phyloP scores from a whole-genome alignment of 1,140 invertebrate genomes.

The Caenorhabditis inopinata region DNA sequence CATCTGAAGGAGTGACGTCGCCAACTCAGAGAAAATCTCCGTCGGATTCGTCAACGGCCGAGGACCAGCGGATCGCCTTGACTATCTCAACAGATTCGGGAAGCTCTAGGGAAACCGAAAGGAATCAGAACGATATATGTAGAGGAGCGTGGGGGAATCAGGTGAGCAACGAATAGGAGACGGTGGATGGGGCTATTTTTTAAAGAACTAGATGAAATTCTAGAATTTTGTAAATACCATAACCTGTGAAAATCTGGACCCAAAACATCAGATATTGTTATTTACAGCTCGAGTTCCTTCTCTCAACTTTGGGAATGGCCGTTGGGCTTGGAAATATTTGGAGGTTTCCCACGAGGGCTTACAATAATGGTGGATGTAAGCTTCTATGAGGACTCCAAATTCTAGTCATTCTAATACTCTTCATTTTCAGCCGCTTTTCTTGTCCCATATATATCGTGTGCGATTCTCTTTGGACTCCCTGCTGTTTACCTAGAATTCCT shows the following conservation, averaged over 20 bases:
- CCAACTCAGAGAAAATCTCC: background rate
- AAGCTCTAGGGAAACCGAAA: background rate
- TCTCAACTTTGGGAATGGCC: slow-evolving; percentile 45
- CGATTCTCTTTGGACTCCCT: slow-evolving; percentile 85
- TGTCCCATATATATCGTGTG: slow-evolving; percentile 86
- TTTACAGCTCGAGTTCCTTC: slow-evolving; percentile 39
- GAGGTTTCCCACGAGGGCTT: slow-evolving; percentile 67
- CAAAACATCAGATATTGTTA: no score
- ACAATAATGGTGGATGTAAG: slow-evolving; percentile 66
- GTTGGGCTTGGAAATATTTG: slow-evolving; percentile 52
- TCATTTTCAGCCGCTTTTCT: slow-evolving; percentile 81
- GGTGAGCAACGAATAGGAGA: background rate
- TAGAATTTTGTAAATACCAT: no score
- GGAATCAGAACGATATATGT: background rate
- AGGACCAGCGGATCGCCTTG: background rate
- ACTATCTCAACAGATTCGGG: background rate
- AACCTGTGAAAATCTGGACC: no score
- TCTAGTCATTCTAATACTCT: no score
- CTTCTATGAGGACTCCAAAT: background rate
- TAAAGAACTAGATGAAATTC: no score
- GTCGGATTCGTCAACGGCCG: background rate
- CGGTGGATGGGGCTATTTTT: no score
- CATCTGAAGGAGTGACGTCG: background rate
- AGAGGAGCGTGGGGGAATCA: slow-evolving; percentile 22
- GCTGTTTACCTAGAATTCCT: slow-evolving; percentile 96